Conservation (phyloP, 2,797 vertebrate genomes). For the Sebastes taczanowskii region DNA sequence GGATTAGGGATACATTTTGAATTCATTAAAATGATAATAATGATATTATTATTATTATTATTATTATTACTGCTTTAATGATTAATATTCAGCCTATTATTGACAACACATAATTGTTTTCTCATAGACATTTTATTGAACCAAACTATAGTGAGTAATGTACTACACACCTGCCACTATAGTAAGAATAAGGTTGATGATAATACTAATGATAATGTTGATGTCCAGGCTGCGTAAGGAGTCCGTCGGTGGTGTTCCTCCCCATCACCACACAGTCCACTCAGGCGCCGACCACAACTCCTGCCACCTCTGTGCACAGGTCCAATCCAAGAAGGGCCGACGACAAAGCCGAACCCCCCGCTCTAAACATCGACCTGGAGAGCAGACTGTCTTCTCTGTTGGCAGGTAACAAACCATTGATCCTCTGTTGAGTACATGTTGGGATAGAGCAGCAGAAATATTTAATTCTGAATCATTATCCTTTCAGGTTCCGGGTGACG, state of each 20-base stretch:
- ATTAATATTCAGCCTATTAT: no score
- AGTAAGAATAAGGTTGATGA: not conserved
- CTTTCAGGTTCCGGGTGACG: constrained; percentile 89
- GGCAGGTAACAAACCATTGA: constrained; percentile 84
- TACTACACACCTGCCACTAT: no score
- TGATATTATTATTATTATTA: no score
- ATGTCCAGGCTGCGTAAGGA: constrained; percentile 84
- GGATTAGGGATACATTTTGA: no score
- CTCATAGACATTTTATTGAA: no score
- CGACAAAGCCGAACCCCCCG: constrained; percentile 87
- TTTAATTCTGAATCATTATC: not conserved
- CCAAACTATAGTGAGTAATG: no score
- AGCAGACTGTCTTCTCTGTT: constrained; percentile 94
- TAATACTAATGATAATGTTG: not conserved
- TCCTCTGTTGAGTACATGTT: not conserved
- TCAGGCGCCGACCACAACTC: constrained; percentile 87
- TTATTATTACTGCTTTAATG: no score
- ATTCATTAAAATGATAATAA: no score
- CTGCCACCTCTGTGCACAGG: constrained; percentile 91
- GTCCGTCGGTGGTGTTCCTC: constrained; percentile 82
- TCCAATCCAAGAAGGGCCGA: constrained; percentile 85
- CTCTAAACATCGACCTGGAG: constrained; percentile 84
- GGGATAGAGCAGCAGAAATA: not conserved
- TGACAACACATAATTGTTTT: no score
- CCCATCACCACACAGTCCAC: constrained; percentile 94